Conservation (phyloP, 2,113 vertebrate species). For the Numida meleagris region DNA sequence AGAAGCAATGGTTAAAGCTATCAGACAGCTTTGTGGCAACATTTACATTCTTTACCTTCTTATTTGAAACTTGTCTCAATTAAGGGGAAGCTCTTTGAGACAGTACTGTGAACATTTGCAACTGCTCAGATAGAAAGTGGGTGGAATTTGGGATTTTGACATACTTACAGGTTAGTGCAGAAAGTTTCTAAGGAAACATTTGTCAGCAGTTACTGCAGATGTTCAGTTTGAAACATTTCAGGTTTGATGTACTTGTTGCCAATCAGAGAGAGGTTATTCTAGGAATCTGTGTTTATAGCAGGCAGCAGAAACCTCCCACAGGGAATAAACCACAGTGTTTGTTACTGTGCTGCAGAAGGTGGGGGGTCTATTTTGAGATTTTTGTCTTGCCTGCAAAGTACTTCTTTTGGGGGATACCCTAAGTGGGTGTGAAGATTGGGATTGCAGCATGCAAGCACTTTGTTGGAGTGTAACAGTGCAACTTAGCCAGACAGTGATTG, state of each 20-base stretch:
- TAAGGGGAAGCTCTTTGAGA: not conserved
- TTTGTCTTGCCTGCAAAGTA: not conserved
- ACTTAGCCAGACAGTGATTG: not conserved
- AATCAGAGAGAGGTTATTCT: not conserved
- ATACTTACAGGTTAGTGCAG: not conserved
- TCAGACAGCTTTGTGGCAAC: not conserved
- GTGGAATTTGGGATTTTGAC: not conserved
- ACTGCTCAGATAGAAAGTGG: not conserved
- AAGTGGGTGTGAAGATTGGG: not conserved
- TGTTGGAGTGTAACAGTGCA: accelerated
- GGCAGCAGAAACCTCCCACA: not conserved
- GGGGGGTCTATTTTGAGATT: not conserved
- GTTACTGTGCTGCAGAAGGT: not conserved
- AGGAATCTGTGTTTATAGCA: not conserved
- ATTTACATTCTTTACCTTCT: not conserved
- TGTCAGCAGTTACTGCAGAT: not conserved
- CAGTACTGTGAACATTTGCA: not conserved
- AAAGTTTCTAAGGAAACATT: not conserved
- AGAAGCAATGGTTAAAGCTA: not conserved
- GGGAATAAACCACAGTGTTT: not conserved
- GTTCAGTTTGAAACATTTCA: not conserved
- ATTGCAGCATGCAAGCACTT: not conserved
- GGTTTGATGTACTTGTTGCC: not conserved
- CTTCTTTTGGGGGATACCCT: not conserved
- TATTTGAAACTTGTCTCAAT: accelerated